Evolutionary conservation across 2,113 vertebrate genomes (phyloP).

Genomic region (Parus major): DNA sequence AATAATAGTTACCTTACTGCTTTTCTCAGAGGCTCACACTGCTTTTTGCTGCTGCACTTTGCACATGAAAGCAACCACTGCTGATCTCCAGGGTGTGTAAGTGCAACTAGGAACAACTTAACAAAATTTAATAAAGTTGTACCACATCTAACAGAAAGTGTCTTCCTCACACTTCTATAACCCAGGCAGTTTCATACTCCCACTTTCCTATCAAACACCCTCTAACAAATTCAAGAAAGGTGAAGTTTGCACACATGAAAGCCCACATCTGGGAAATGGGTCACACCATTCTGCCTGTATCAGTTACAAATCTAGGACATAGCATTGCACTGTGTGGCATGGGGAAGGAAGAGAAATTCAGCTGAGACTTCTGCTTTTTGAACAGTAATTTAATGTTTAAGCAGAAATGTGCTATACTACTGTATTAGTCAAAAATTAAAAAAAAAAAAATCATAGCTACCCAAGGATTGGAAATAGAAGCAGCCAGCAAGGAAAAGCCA

Average conservation of each 20-base stretch:
- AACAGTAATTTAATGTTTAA: not conserved
- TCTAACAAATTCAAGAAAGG: not conserved
- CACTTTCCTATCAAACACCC: not conserved
- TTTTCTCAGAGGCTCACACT: not conserved
- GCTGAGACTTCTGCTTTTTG: not conserved
- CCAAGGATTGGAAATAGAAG: not conserved
- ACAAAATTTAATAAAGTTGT: not conserved
- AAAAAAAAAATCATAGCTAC: not conserved
- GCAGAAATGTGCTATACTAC: not conserved
- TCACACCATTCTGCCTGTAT: not conserved
- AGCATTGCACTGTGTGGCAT: not conserved
- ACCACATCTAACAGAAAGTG: not conserved
- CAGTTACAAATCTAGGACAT: not conserved
- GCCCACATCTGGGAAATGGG: accelerated
- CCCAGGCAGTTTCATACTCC: not conserved
- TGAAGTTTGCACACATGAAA: not conserved
- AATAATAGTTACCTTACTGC: not conserved
- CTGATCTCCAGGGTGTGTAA: not conserved
- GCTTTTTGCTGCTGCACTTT: not conserved
- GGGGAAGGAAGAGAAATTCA: not conserved
- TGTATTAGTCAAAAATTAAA: not conserved
- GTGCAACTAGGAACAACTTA: not conserved
- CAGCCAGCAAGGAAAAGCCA: not conserved
- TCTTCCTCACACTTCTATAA: not conserved
- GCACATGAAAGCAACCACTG: not conserved